A percentile compares a stretch with the other conserved stretches of the same genome.
Conservation (phyloP, 2,797 vertebrate species). For the Yasuhikotakia modesta region DNA sequence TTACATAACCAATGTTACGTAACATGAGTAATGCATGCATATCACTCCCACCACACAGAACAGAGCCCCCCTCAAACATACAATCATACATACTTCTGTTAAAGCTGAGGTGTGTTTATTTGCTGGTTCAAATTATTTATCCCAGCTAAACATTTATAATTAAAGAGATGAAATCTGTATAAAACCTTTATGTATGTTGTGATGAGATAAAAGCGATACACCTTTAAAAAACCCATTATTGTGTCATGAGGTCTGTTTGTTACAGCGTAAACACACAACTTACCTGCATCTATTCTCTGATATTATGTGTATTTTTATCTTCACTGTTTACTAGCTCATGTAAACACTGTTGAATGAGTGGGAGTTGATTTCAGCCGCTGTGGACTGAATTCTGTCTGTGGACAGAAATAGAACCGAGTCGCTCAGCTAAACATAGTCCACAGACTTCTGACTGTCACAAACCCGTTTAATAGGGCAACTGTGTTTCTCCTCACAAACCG, state of each 20-base stretch:
- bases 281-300: neutral
- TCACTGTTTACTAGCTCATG: neutral
- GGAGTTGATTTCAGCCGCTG: slow-evolving; percentile 39
- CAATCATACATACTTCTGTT: neutral
- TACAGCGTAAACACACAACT: too few species aligned
- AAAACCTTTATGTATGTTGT: too few species aligned
- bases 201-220: too few species aligned
- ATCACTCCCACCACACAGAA: too few species aligned
- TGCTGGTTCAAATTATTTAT: neutral
- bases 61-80: neutral
- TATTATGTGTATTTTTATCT: neutral
- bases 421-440: slow-evolving; percentile 65
- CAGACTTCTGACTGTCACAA: slow-evolving; percentile 40
- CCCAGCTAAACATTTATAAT: neutral
- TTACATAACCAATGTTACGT: neutral
- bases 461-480: slow-evolving; percentile 67
- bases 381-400: slow-evolving; percentile 21
- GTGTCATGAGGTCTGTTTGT: too few species aligned
- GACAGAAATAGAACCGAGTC: slow-evolving; percentile 54
- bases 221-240: too few species aligned
- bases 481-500: slow-evolving; percentile 58
- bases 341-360: slow-evolving; percentile 10
- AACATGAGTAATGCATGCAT: neutral
- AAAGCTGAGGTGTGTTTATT: neutral
- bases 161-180: too few species aligned